phyloP scores from a whole-genome alignment of 1,140 invertebrate species.

The Conus ventricosus region DNA sequence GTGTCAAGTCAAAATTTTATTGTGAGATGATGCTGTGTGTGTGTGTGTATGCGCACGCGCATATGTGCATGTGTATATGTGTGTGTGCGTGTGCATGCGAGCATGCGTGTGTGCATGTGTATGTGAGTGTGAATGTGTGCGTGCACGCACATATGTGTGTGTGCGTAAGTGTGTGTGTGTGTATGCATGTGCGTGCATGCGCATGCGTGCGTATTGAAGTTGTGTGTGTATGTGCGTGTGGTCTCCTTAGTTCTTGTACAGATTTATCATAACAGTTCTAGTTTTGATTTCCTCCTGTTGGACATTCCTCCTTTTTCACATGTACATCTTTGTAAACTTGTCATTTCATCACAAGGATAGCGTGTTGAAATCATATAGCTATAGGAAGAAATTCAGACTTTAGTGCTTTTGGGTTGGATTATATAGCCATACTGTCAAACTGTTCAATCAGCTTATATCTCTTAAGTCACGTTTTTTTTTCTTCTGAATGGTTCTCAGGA shows the following conservation, averaged over 20 bases:
- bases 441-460: not conserved
- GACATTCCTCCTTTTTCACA: too few species aligned
- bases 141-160: not conserved
- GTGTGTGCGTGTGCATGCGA: not conserved
- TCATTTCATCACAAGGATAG: too few species aligned
- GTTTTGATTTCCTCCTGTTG: too few species aligned
- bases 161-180: not conserved
- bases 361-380: too few species aligned
- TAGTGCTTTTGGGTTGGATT: too few species aligned
- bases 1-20: too few species aligned
- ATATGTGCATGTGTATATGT: not conserved
- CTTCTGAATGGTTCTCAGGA: slow-evolving; percentile 28
- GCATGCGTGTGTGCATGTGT: not conserved
- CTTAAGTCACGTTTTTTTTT: not conserved
- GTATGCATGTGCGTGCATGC: not conserved
- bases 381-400: too few species aligned
- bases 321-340: too few species aligned
- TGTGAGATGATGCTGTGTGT: not conserved
- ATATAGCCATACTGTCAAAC: not conserved
- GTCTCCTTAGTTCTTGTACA: not conserved
- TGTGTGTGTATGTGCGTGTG: not conserved
- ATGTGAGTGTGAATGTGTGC: not conserved
- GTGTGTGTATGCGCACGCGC: not conserved
- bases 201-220: not conserved
- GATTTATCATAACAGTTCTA: too few species aligned